phyloP scores from a whole-genome alignment of 1,140 invertebrate genomes.

The Brachionus asplanchnoidis region DNA sequence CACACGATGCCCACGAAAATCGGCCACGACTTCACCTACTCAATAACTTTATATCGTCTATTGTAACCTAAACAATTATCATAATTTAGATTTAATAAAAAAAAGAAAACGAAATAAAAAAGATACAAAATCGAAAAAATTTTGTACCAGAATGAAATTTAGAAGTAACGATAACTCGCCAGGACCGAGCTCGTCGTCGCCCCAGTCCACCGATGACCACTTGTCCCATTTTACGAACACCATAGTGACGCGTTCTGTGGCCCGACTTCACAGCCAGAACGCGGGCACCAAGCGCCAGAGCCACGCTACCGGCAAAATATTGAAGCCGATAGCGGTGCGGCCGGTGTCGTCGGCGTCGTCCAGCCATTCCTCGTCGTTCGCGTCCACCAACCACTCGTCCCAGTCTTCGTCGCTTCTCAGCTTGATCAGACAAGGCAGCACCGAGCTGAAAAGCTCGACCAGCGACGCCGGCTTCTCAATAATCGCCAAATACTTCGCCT shows the following conservation, averaged over 20 bases:
- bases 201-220: neutral
- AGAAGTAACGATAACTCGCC: neutral
- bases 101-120: neutral
- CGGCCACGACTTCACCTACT: neutral
- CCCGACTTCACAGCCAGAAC: neutral
- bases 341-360: slow-evolving; percentile 16
- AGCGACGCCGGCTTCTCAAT: slow-evolving; percentile 13
- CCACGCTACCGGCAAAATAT: neutral
- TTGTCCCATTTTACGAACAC: neutral
- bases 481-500: slow-evolving; percentile 38
- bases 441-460: neutral
- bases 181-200: neutral
- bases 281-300: neutral
- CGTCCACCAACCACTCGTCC: slow-evolving; percentile 15
- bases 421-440: neutral
- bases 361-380: slow-evolving; percentile 16
- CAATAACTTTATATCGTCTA: neutral
- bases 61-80: neutral
- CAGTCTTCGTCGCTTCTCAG: neutral
- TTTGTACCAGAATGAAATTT: neutral
- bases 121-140: neutral
- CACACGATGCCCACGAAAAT: neutral
- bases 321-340: slow-evolving; percentile 27
- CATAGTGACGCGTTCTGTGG: neutral
- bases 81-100: neutral